Conservation (phyloP, 1,140 invertebrate species). For the Pogonognathellus flavescens region DNA sequence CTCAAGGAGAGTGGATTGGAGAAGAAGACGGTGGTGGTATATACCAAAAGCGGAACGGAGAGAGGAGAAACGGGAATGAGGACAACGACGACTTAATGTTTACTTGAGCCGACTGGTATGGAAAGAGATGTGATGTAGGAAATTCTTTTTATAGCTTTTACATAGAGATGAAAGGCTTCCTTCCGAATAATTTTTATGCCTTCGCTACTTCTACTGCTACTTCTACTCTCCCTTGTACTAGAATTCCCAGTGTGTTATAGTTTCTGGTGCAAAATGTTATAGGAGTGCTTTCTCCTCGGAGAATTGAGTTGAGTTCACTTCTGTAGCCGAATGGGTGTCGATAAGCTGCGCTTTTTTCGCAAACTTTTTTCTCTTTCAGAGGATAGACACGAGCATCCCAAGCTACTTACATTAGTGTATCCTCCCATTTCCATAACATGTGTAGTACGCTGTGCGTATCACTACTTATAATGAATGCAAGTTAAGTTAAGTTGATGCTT, state of each 20-base stretch:
- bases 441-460: not conserved
- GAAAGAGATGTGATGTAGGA: conserved; percentile 46
- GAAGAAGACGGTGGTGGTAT: conserved; percentile 14
- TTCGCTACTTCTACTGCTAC: conserved; percentile 1
- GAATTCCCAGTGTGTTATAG: too few species aligned
- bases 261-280: too few species aligned
- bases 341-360: conserved; percentile 35
- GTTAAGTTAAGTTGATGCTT: conserved; percentile 1
- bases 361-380: conserved; percentile 20
- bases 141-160: conserved; percentile 53
- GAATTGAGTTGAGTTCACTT: conserved; percentile 35
- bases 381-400: not conserved
- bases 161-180: conserved; percentile 52
- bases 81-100: conserved; percentile 47
- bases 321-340: conserved; percentile 31
- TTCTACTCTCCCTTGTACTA: too few species aligned
- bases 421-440: conserved; percentile 41
- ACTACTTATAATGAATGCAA: conserved; percentile 27
- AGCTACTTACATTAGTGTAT: conserved; percentile 33
- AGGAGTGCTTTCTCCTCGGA: conserved; percentile 10
- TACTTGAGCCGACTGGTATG: conserved; percentile 20
- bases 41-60: too few species aligned
- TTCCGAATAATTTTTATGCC: conserved; percentile 49
- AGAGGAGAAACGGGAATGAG: conserved; percentile 32
- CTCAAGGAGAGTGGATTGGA: not conserved